Base-by-base conservation (phyloP, 2,797 vertebrate species). In the Poeciliopsis presidionis region DNA sequence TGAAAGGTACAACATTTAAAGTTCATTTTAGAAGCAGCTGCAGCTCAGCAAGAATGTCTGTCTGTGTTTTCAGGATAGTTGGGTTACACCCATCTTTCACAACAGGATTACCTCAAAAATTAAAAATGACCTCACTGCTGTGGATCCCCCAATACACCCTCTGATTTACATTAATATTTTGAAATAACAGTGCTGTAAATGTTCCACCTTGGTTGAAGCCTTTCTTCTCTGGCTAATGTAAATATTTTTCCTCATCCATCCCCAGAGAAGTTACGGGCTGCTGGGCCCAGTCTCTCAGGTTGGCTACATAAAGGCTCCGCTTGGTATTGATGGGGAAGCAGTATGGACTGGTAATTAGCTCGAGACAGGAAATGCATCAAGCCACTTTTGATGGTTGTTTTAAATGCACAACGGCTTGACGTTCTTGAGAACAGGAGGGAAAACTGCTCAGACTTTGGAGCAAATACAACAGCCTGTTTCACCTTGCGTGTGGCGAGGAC, bases 211-310 rank as follows among this genome's bases (percentile, higher is more conserved):
- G 70, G 77, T 67, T 28, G 11, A 85, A 71, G 59, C 53, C 78
- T 81, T 83, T 69, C 90, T 91, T 91, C 80, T 91, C 90, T 1
- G 89, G 87, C 80, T 79, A 86, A 47, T 47, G 70, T 87, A 91
- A 91, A 93, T 88, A 90, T 81, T 89, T 90, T 90, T 1, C 12
- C n/a, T 12, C 55, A 28, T 28, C 63, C 73, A 74, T 22, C 2
- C 49, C 22, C 49, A 22, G 36, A 39, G 36, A 39, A 39, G 36
- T 39, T 39, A 39, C 1, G 36, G 20, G 49, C 49, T 22, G 49
- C 20, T 22, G 49, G 49, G 18, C n/a, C 63, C 73, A 77, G 61
- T 18, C 45, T 73, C 78, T 79, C 80, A 88, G 74, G 73, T 79
- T 73, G 77, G 76, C 75, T 57, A 83, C 84, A 89, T 70, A 75